These are phyloP conservation scores for Paralichthys olivaceus DNA, from an alignment of 2,113 vertebrate genomes.

Conservation along the genomic window DNA sequence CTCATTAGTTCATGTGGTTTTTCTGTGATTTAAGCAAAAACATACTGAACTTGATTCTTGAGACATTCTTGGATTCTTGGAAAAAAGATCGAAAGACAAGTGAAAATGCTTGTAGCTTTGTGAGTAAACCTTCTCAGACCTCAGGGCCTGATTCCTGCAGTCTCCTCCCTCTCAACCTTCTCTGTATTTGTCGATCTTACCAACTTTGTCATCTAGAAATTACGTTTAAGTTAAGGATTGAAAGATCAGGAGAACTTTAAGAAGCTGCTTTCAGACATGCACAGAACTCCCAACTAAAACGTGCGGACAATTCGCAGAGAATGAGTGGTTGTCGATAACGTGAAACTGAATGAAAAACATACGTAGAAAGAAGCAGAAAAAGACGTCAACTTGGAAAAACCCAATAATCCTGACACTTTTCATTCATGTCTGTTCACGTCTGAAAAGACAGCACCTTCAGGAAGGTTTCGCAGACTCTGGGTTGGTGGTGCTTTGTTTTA, in stretches of 20 bases:
- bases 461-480: too few species aligned
- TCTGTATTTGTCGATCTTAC: neutral
- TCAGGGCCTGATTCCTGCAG: neutral
- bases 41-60: slow-evolving; percentile 2
- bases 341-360: too few species aligned
- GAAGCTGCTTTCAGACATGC: neutral
- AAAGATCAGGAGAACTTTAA: neutral
- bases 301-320: too few species aligned
- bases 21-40: slow-evolving; percentile 37
- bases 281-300: too few species aligned
- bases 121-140: neutral
- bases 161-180: neutral
- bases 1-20: slow-evolving; percentile 18
- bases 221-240: neutral
- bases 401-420: too few species aligned
- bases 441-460: too few species aligned
- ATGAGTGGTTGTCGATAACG: too few species aligned
- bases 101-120: slow-evolving; percentile 13
- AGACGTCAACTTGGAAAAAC: too few species aligned
- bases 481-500: too few species aligned
- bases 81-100: neutral
- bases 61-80: too few species aligned
- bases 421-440: too few species aligned
- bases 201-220: neutral
- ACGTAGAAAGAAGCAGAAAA: too few species aligned